Evolutionary conservation across 2,888 invertebrate genomes (phyloP).

Genomic region (Rhyacophila evoluta): DNA sequence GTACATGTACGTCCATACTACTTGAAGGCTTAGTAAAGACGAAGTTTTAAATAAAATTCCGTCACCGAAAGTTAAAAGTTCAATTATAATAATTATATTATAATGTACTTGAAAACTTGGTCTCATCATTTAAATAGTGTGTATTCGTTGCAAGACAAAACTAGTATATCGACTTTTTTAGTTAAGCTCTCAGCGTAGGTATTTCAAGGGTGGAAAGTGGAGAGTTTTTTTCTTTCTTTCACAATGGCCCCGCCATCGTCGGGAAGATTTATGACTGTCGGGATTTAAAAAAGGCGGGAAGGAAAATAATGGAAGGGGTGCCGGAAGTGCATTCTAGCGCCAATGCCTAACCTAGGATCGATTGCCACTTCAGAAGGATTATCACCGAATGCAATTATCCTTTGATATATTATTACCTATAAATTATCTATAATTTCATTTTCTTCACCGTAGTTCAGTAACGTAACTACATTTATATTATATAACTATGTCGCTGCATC

Average conservation of each 20-base stretch:
- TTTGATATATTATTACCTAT: conserved; percentile 30
- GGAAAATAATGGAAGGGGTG: conserved; percentile 36
- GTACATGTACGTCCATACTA: no score
- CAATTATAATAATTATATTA: no score
- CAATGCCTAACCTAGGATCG: conserved; percentile 32
- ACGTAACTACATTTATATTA: no score
- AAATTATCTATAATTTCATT: no score
- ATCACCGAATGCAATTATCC: conserved; percentile 48
- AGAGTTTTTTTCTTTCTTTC: conserved; percentile 32
- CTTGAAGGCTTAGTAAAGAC: no score
- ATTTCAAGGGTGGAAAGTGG: conserved; percentile 26
- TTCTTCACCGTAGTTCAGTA: no score
- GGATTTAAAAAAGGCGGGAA: conserved; percentile 45
- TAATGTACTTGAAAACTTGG: no score
- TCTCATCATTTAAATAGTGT: not conserved
- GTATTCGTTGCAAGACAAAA: not conserved
- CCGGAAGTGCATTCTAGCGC: conserved; percentile 36
- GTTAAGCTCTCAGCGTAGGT: not conserved
- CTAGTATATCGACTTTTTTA: conserved; percentile 14
- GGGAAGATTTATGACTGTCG: conserved; percentile 49
- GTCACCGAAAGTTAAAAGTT: no score
- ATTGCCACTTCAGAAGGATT: conserved; percentile 46
- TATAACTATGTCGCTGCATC: no score
- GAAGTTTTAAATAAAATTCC: no score
- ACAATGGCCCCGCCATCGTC: conserved; percentile 38